Evolutionary conservation across 2,113 vertebrate genomes (phyloP).

Genomic region (Campylomormyrus tamandua): DNA sequence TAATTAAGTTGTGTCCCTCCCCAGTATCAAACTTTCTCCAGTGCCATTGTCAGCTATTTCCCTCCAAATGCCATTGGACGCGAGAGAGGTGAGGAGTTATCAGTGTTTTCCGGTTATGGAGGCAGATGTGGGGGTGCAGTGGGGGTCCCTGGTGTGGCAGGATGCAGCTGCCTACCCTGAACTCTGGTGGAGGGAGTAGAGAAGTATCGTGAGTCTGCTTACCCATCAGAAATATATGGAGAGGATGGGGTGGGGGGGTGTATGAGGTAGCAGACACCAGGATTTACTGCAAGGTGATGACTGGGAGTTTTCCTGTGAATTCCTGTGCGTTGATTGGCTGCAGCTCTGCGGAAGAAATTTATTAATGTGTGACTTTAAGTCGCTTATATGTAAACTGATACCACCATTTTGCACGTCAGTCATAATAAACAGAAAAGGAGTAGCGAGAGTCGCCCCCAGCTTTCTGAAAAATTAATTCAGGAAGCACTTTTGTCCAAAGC

Average conservation of each 20-base stretch:
- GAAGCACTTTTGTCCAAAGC: neutral
- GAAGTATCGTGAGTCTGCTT: constrained; percentile 20
- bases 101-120: neutral
- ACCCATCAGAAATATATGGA: constrained; percentile 15
- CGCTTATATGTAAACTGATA: neutral
- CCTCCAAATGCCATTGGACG: neutral
- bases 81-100: neutral
- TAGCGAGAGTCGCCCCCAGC: neutral
- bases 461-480: neutral
- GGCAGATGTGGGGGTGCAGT: neutral
- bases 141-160: constrained; percentile 9
- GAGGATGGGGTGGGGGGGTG: neutral
- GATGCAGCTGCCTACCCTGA: constrained; percentile 25
- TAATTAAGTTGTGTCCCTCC: neutral
- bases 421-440: neutral
- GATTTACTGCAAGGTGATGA: neutral
- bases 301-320: neutral
- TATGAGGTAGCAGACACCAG: neutral
- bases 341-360: neutral
- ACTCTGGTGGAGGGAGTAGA: constrained; percentile 18
- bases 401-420: neutral
- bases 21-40: neutral
- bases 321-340: neutral
- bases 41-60: neutral
- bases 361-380: neutral